These are phyloP conservation scores for Diabrotica virgifera DNA, from an alignment of 1,140 invertebrate genomes.

Conservation along the genomic window DNA sequence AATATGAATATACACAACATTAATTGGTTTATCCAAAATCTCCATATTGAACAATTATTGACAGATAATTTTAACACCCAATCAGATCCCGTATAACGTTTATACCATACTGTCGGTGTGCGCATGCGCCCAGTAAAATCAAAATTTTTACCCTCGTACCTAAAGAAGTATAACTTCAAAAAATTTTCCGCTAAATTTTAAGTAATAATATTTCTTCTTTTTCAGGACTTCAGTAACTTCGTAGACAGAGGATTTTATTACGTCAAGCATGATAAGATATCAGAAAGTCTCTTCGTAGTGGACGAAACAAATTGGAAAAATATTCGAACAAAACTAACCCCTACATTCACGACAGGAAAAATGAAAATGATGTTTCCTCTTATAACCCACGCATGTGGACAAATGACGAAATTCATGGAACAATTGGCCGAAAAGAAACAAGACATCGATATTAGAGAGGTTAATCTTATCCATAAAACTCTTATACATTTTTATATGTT, in stretches of 20 bases:
- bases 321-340: conserved; percentile 49
- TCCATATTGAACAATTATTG: too few species aligned
- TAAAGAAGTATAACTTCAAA: too few species aligned
- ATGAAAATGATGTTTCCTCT: conserved; percentile 50
- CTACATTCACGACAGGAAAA: conserved; percentile 54
- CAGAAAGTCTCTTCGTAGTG: conserved; percentile 50
- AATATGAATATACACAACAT: too few species aligned
- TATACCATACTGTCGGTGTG: too few species aligned
- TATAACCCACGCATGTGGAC: conserved; percentile 23
- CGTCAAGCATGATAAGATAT: conserved; percentile 49
- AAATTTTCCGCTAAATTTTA: too few species aligned
- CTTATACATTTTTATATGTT: background rate
- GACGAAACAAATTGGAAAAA: conserved; percentile 51
- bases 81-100: too few species aligned
- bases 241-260: conserved; percentile 48
- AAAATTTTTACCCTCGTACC: too few species aligned
- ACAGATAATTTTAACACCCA: too few species aligned
- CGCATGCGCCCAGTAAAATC: too few species aligned
- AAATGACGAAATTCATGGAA: conserved; percentile 46
- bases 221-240: conserved; percentile 51
- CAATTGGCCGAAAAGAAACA: conserved; percentile 17
- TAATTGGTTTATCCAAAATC: too few species aligned
- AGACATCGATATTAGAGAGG: conserved; percentile 52
- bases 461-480: background rate
- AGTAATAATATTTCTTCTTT: background rate